Base-by-base conservation (phyloP, 92 coral and sea anemone genomes). In the Zoanthus gigantus region DNA sequence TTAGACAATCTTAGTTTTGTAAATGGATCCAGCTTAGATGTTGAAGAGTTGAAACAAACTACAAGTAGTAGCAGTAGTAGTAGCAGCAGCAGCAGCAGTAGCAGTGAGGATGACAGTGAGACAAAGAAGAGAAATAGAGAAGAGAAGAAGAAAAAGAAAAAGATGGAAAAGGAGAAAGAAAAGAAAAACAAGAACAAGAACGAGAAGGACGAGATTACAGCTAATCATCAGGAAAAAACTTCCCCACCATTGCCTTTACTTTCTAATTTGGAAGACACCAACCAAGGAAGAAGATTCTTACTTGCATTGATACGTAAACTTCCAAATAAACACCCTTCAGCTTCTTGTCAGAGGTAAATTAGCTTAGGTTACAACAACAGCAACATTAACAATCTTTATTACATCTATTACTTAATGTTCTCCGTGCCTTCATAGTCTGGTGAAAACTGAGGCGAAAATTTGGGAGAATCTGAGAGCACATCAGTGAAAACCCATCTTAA, bases 311-410 rank as follows among this genome's bases (percentile, higher is more conserved):
- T 96, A 67, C 94, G 95, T 7, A 92, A 92, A 58, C 86, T 94
- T 3, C 90, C 95, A 1, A 86, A 77, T 14, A 96, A 93, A 63
- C 94, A 91, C 58, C 94, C 89, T n/a, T 91, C 90, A 5, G 85
- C 88, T 77, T 95, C 93, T 5, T 65, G 95, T 53, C 99, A 96
- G 71, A 96, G 99, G 99, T 93, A 52, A 73, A 0, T 67, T 29
- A 67, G 44, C 16, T 28, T 32, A 37, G 4, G 2, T 23, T 23
- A 23, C 23, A 37, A 37, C 2, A 37, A 37, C 42, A 37, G 42
- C 42, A 37, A 37, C 42, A 37, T 37, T 37, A 37, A 37, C 42
- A 37, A 37, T 37, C 42, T 37, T 37, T 37, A 37, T 37, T 37
- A 37, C 2, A 37, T 37, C 42, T 37, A 4, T 37, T 37, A 37